Conservation (phyloP, 2,113 vertebrate species). For the Osmerus mordax region DNA sequence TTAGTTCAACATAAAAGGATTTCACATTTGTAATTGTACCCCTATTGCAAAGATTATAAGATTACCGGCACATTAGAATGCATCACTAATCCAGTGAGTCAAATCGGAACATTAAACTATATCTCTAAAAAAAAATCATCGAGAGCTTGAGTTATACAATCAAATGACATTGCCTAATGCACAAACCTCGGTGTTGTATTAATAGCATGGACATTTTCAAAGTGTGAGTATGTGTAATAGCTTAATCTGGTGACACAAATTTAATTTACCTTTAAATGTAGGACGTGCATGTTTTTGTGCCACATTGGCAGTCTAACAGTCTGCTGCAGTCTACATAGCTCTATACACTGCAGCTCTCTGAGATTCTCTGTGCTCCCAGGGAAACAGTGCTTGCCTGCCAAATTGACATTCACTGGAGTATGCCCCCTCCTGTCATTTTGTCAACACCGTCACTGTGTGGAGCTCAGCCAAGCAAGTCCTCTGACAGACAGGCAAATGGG, state of each 20-base stretch:
- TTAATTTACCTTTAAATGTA: background rate
- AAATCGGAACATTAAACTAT: slow-evolving; percentile 28
- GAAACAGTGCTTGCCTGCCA: slow-evolving; percentile 56
- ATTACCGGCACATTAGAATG: slow-evolving; percentile 55
- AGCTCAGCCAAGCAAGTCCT: slow-evolving; percentile 69
- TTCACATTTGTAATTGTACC: slow-evolving; percentile 29
- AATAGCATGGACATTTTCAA: slow-evolving; percentile 5
- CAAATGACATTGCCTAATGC: background rate
- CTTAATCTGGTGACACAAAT: too few relatives aligned
- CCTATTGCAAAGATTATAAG: slow-evolving; percentile 53
- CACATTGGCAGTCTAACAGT: background rate
- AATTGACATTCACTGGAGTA: slow-evolving; percentile 71
- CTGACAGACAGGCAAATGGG: slow-evolving; percentile 71
- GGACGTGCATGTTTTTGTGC: background rate
- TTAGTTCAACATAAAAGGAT: slow-evolving; percentile 26
- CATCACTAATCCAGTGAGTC: slow-evolving; percentile 49
- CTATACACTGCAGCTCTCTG: slow-evolving; percentile 19
- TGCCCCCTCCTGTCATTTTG: slow-evolving; percentile 72
- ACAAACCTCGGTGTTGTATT: slow-evolving; percentile 3
- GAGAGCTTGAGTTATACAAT: background rate
- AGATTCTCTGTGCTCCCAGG: slow-evolving; percentile 43
- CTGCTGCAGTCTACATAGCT: slow-evolving; percentile 12
- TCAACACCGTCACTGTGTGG: slow-evolving; percentile 69
- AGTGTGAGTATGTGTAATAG: slow-evolving; percentile 10
- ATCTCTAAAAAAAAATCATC: background rate